A percentile compares a stretch with the other conserved stretches of the same genome.
Evolutionary conservation across 2,113 vertebrate species (phyloP).

Genomic region (Eulemur rufifrons): DNA sequence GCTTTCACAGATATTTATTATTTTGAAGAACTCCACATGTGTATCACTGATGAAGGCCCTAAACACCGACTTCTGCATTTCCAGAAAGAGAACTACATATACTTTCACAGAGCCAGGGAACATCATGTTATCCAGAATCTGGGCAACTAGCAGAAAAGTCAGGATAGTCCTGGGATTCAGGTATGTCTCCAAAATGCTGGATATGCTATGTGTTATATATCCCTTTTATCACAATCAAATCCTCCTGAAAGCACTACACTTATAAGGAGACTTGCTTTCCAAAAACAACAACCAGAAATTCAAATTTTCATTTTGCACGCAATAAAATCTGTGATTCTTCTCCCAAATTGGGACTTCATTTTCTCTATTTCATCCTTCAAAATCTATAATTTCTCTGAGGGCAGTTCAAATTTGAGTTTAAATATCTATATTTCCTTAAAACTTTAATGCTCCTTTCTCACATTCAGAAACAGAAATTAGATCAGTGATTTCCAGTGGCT

Average conservation of each 20-base stretch:
- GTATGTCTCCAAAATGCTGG: background rate
- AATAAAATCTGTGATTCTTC: background rate
- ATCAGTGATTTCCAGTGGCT: background rate
- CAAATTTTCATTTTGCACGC: background rate
- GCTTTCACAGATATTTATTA: slow-evolving; percentile 24
- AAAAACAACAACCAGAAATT: slow-evolving; percentile 8
- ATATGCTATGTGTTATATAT: background rate
- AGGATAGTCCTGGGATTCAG: background rate
- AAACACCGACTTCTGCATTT: background rate
- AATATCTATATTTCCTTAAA: background rate
- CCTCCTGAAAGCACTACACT: background rate
- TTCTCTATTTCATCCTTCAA: slow-evolving; percentile 21
- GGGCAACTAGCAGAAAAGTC: background rate
- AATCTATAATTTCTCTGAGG: slow-evolving; percentile 1
- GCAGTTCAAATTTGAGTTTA: background rate
- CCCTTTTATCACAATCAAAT: background rate
- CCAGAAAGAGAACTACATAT: background rate
- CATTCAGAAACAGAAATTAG: background rate
- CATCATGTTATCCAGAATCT: background rate
- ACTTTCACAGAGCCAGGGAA: background rate
- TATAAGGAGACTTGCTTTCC: background rate
- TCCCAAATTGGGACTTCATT: background rate
- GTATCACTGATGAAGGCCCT: background rate
- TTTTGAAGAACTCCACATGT: background rate
- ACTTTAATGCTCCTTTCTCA: background rate